These are phyloP conservation scores for Australoheros facetus DNA, from an alignment of 2,797 vertebrate species.

Conservation along the genomic window DNA sequence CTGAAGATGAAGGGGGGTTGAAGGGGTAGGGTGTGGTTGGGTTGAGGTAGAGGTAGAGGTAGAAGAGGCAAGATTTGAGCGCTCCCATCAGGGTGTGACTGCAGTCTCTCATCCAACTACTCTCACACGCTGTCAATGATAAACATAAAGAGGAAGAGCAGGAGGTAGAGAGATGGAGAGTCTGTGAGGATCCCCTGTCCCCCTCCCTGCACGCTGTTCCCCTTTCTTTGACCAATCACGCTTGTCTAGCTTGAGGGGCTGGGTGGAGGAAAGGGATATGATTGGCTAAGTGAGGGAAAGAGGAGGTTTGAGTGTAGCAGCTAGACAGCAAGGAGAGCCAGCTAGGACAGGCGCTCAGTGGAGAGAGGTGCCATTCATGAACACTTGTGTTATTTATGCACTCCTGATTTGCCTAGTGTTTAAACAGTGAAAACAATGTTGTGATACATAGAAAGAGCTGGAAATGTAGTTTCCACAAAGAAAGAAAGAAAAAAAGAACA, in stretches of 20 bases:
- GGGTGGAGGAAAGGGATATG: slow-evolving; percentile 49
- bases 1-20: background rate
- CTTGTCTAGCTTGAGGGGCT: slow-evolving; percentile 60
- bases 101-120: slow-evolving; percentile 53
- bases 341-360: slow-evolving; percentile 31
- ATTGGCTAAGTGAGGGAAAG: slow-evolving; percentile 59
- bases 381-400: background rate
- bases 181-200: slow-evolving; percentile 37
- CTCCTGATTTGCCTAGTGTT: background rate
- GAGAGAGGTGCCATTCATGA: slow-evolving; percentile 36
- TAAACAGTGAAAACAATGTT: background rate
- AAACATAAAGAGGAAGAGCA: slow-evolving; percentile 33
- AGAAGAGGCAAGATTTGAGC: slow-evolving; percentile 26
- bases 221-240: slow-evolving; percentile 65
- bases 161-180: slow-evolving; percentile 26
- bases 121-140: slow-evolving; percentile 61
- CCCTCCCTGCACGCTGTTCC: slow-evolving; percentile 12
- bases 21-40: background rate
- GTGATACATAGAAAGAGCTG: background rate
- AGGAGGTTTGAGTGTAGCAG: slow-evolving; percentile 33
- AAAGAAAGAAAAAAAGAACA: too few relatives aligned
- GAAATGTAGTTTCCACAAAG: background rate
- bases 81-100: slow-evolving; percentile 52
- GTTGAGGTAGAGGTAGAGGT: background rate
- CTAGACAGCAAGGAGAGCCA: slow-evolving; percentile 27